These are phyloP conservation scores for Carposina sasakii DNA, from an alignment of 1,140 invertebrate genomes.

Conservation along the genomic window DNA sequence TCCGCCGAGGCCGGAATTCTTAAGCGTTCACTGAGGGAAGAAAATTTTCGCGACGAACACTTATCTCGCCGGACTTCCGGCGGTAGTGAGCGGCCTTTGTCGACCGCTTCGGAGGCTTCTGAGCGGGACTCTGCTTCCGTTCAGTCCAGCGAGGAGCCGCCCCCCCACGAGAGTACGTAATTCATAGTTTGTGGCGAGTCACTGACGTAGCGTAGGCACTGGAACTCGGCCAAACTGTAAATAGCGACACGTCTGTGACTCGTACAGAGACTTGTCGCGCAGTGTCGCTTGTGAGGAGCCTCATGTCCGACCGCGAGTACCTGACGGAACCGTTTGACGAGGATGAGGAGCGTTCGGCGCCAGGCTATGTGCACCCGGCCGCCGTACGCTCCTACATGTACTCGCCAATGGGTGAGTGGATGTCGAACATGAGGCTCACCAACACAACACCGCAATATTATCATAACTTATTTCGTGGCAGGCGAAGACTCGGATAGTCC, in stretches of 20 bases:
- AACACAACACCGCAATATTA: constrained; percentile 23
- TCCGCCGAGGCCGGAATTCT: constrained; percentile 36
- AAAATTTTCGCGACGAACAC: constrained; percentile 28
- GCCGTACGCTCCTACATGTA: constrained; percentile 71
- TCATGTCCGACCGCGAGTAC: constrained; percentile 68
- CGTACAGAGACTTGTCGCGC: constrained; percentile 56
- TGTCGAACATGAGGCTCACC: constrained; percentile 38
- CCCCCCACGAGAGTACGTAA: constrained; percentile 66
- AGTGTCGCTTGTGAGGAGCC: constrained; percentile 58
- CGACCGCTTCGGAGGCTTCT: constrained; percentile 60
- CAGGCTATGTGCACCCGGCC: constrained; percentile 58
- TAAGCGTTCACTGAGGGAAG: constrained; percentile 31
- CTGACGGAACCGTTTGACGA: constrained; percentile 63
- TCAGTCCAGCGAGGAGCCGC: constrained; percentile 66
- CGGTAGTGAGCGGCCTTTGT: constrained; percentile 56
- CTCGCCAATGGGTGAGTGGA: constrained; percentile 66
- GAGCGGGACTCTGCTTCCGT: constrained; percentile 64
- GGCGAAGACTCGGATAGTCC: constrained; percentile 69
- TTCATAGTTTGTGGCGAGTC: constrained; percentile 48
- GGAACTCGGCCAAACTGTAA: constrained; percentile 65
- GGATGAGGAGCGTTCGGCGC: constrained; percentile 54
- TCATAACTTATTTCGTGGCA: constrained; percentile 57
- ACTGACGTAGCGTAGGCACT: constrained; percentile 60
- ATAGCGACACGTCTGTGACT: constrained; percentile 59
- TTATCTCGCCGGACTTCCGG: constrained; percentile 41